These are phyloP conservation scores for Drosophila quasianomalipes DNA, from an alignment of 2,888 invertebrate species.

Conservation along the genomic window DNA sequence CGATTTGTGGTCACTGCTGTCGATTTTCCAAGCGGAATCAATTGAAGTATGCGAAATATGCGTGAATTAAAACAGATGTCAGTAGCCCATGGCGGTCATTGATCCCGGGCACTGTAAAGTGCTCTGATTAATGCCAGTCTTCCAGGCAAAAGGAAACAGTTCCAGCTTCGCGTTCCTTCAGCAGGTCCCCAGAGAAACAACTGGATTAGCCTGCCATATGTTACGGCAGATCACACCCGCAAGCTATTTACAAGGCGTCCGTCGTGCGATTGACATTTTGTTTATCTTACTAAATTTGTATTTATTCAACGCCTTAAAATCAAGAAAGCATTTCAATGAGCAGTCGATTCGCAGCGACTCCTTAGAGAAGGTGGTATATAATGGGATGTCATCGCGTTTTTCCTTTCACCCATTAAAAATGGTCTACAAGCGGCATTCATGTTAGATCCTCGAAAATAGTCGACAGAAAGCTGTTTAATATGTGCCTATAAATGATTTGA, in stretches of 20 bases:
- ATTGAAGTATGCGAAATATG: conserved; percentile 53
- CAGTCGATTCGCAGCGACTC: background rate
- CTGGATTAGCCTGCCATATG: conserved; percentile 22
- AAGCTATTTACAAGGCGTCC: conserved; percentile 15
- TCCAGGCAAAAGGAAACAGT: conserved; percentile 51
- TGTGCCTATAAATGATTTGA: background rate
- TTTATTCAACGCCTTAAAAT: conserved; percentile 45
- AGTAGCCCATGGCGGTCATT: conserved; percentile 55
- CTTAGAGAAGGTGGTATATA: background rate
- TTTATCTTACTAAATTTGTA: conserved; percentile 55
- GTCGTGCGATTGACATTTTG: conserved; percentile 30
- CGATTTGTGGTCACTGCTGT: conserved; percentile 59
- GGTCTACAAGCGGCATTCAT: background rate
- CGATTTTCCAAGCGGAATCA: conserved; percentile 42
- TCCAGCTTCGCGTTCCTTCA: conserved; percentile 6
- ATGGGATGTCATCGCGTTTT: background rate
- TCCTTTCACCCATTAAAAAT: background rate
- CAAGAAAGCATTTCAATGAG: conserved; percentile 22
- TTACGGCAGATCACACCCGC: conserved; percentile 25
- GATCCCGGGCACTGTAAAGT: conserved; percentile 61
- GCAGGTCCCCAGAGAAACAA: conserved; percentile 43
- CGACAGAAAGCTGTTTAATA: background rate
- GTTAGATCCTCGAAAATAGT: background rate
- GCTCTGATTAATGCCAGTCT: conserved; percentile 62
- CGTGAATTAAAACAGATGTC: conserved; percentile 72